Percentiles rank a stretch among this genome's conserved stretches.
phyloP scores from a whole-genome alignment of 2,797 vertebrate species.

The Danio tinwini region DNA sequence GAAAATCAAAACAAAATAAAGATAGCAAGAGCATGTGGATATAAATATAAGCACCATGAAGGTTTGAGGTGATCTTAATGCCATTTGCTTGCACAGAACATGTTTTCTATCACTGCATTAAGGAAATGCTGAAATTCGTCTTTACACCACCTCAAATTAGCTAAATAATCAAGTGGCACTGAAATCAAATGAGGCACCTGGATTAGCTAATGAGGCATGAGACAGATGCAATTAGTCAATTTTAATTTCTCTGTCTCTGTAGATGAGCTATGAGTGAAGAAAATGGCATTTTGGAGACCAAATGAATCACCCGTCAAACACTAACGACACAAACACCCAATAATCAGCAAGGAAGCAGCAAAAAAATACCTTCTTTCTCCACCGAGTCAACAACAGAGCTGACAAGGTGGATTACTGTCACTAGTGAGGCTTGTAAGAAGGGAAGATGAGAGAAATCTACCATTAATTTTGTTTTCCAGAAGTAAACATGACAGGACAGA shows the following conservation, averaged over 20 bases:
- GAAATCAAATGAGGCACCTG: conserved; percentile 14
- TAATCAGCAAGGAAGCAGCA: conserved; percentile 67
- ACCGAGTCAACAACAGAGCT: conserved; percentile 90
- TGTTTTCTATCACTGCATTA: not conserved
- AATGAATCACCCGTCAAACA: conserved; percentile 61
- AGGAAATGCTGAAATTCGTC: not conserved
- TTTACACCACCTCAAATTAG: conserved; percentile 11
- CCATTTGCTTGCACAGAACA: conserved; percentile 72
- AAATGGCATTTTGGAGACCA: conserved; percentile 69
- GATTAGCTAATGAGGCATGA: conserved; percentile 18
- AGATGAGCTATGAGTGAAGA: conserved; percentile 60
- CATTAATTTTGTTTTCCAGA: conserved; percentile 71
- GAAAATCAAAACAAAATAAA: not conserved
- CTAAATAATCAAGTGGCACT: not conserved
- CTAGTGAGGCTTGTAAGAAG: conserved; percentile 92
- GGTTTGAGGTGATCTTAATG: conserved; percentile 53
- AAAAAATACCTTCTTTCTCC: conserved; percentile 91
- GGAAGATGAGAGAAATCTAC: conserved; percentile 81
- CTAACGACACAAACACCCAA: conserved; percentile 46
- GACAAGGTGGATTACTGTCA: conserved; percentile 98
- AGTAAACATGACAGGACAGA: conserved; percentile 61
- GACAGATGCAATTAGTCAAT: not conserved
- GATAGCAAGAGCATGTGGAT: conserved; percentile 49
- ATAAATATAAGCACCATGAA: conserved; percentile 55
- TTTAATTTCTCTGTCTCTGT: not conserved